Evolutionary conservation across 2,888 invertebrate species (phyloP).

Genomic region (Emmelina monodactyla): DNA sequence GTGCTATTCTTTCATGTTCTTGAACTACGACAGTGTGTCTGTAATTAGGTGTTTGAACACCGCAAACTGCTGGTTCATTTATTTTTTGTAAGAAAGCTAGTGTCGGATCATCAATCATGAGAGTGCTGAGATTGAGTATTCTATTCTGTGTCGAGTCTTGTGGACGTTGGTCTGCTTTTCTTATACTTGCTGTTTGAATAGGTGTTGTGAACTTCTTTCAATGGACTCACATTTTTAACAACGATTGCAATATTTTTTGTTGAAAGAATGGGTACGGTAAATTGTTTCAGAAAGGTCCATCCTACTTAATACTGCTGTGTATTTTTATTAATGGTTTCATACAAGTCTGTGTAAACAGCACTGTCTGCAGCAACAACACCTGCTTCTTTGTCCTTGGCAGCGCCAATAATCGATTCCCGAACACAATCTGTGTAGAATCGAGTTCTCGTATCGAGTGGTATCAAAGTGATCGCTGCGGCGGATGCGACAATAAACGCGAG

Average conservation of each 20-base stretch:
- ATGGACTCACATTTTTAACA: too few species aligned
- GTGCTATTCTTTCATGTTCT: background rate
- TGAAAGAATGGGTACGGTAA: too few species aligned
- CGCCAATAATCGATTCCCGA: constrained; percentile 1
- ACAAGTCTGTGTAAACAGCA: too few species aligned
- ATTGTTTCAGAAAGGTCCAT: too few species aligned
- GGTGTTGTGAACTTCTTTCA: too few species aligned
- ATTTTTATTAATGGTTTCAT: too few species aligned
- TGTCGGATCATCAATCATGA: background rate
- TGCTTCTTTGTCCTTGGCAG: too few species aligned
- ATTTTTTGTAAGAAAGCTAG: background rate
- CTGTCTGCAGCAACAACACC: too few species aligned
- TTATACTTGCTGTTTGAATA: too few species aligned
- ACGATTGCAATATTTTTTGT: too few species aligned
- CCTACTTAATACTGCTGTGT: too few species aligned
- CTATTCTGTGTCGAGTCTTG: background rate
- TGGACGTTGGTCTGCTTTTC: background rate
- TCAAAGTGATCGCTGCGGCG: constrained; percentile 7
- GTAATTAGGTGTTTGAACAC: background rate
- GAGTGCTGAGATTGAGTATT: background rate
- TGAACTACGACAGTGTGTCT: background rate
- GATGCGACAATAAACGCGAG: constrained; percentile 30
- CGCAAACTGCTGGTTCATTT: constrained; percentile 1
- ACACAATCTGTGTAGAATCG: background rate
- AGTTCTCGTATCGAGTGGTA: background rate